Conservation (phyloP, 2,888 invertebrate species). For the Apocheima hispidaria region DNA sequence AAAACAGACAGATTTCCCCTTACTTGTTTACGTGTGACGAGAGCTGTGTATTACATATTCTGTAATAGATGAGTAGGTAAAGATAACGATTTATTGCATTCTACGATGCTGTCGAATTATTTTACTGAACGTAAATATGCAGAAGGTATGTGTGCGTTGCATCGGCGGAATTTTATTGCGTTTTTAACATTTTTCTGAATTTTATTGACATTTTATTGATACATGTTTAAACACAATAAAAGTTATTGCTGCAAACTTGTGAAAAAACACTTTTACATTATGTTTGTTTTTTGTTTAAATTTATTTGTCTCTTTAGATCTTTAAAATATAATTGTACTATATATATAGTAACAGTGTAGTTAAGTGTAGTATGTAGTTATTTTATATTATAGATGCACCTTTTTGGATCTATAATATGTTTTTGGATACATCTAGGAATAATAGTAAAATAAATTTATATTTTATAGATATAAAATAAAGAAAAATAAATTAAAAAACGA, state of each 20-base stretch:
- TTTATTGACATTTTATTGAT: slow-evolving; percentile 15
- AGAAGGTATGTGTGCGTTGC: slow-evolving; percentile 6
- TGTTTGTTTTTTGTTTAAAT: background rate
- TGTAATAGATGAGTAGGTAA: background rate
- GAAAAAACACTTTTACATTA: background rate
- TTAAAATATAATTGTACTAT: no score
- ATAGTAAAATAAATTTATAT: no score
- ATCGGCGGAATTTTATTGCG: slow-evolving; percentile 21
- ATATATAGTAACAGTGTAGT: no score
- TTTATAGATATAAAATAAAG: no score
- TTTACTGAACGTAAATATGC: slow-evolving; percentile 15
- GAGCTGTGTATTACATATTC: background rate
- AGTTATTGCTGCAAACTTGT: slow-evolving; percentile 7
- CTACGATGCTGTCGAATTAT: slow-evolving; percentile 9
- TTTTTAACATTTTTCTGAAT: slow-evolving; percentile 8
- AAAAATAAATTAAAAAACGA: no score
- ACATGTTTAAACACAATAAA: slow-evolving; percentile 4
- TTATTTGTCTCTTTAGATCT: background rate
- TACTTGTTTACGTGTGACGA: background rate
- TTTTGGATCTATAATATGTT: no score
- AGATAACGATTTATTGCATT: slow-evolving; percentile 25
- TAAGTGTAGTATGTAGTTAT: no score
- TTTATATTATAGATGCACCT: no score
- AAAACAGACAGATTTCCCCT: background rate
- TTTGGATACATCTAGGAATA: no score